These are phyloP conservation scores for Bombycilla garrulus DNA, from an alignment of 2,113 vertebrate genomes.

Conservation along the genomic window DNA sequence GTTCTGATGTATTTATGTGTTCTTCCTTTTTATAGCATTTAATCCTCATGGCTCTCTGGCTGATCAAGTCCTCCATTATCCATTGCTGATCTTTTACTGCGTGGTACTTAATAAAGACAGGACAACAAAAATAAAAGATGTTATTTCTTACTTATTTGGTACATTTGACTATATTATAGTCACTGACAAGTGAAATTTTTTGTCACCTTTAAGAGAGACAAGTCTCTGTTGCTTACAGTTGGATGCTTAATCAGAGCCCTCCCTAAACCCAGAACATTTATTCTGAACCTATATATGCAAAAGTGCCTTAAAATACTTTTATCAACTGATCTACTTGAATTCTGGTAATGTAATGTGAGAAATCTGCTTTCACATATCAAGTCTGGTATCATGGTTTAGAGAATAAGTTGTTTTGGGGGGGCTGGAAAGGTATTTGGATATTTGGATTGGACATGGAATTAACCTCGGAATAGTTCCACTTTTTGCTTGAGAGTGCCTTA, in stretches of 20 bases:
- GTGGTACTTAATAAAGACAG: neutral
- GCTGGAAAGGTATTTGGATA: neutral
- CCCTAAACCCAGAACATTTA: neutral
- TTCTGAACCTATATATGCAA: neutral
- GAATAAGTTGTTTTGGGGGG: fast-evolving
- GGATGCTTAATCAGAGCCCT: neutral
- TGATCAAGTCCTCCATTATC: neutral
- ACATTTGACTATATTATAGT: neutral
- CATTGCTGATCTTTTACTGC: neutral
- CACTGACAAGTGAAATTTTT: neutral
- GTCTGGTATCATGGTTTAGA: fast-evolving
- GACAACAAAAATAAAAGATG: neutral
- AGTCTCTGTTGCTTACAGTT: neutral
- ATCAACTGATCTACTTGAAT: neutral
- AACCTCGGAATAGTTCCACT: neutral
- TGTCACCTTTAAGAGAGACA: neutral
- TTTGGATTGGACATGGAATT: neutral
- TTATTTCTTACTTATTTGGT: neutral
- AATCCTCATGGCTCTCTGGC: neutral
- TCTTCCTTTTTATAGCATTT: neutral
- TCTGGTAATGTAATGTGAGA: neutral
- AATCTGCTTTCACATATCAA: neutral
- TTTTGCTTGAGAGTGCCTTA: neutral
- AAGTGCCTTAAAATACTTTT: neutral
- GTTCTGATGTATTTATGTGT: neutral